Evolutionary conservation across 2,888 invertebrate species (phyloP).

Genomic region (Patella ulyssiponensis): DNA sequence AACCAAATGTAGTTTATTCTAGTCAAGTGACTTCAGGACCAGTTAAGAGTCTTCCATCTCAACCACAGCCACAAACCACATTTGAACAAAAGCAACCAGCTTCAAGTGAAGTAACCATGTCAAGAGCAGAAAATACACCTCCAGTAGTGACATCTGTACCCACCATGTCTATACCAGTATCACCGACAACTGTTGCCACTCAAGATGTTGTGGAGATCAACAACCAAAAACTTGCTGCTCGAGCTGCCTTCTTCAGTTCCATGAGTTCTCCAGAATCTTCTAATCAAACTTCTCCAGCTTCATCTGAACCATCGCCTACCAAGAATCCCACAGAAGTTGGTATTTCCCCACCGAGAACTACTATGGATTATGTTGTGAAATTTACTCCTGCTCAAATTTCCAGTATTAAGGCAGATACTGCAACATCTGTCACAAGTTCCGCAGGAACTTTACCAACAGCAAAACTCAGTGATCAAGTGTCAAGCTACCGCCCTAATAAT

Average conservation of each 20-base stretch:
- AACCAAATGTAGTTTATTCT: not conserved
- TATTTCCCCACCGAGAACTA: constrained; percentile 23
- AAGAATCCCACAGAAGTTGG: constrained; percentile 18
- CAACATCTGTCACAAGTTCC: not conserved
- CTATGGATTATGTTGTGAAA: constrained; percentile 35
- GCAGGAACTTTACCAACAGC: not conserved
- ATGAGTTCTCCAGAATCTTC: constrained; percentile 52
- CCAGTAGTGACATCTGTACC: not conserved
- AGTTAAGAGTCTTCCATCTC: not conserved
- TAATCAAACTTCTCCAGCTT: constrained; percentile 16
- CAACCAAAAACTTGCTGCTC: constrained; percentile 50
- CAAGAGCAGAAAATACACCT: not conserved
- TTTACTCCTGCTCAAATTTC: constrained; percentile 35
- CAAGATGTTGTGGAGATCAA: constrained; percentile 38
- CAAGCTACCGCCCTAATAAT: not conserved
- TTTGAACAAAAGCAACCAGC: not conserved
- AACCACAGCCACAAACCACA: not conserved
- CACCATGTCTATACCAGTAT: constrained; percentile 18
- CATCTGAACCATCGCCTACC: constrained; percentile 22
- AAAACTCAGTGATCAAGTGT: constrained; percentile 14
- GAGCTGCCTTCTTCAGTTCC: constrained; percentile 59
- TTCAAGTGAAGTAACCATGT: not conserved
- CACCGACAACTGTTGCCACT: constrained; percentile 6
- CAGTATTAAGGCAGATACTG: constrained; percentile 25
- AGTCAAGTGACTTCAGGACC: not conserved